phyloP scores from a whole-genome alignment of 2,888 invertebrate species.

The Operophtera brumata region DNA sequence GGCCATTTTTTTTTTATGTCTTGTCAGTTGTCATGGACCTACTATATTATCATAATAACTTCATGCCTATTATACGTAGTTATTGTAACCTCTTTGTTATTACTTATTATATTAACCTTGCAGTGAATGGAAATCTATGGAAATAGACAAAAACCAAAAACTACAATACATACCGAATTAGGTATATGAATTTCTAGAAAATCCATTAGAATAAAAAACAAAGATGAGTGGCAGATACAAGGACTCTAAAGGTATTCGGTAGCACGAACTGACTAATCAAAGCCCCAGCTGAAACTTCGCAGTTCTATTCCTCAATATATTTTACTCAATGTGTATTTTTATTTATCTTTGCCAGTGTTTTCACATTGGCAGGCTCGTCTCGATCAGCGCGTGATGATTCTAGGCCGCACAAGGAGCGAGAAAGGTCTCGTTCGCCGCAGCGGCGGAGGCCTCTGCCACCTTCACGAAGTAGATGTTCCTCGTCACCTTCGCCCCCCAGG shows the following conservation, averaged over 20 bases:
- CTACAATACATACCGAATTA: too few relatives aligned
- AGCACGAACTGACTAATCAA: slow-evolving; percentile 18
- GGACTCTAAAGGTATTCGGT: slow-evolving; percentile 42
- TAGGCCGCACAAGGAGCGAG: slow-evolving; percentile 58
- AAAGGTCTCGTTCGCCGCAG: slow-evolving; percentile 34
- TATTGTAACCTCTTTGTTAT: too few relatives aligned
- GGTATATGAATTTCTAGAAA: not conserved
- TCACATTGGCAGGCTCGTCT: slow-evolving; percentile 86
- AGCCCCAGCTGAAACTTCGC: slow-evolving; percentile 16
- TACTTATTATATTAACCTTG: too few relatives aligned
- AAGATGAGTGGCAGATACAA: slow-evolving; percentile 41
- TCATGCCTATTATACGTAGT: too few relatives aligned
- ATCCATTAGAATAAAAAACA: slow-evolving; percentile 3
- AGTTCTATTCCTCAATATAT: slow-evolving; percentile 23
- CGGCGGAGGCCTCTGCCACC: slow-evolving; percentile 57
- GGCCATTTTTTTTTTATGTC: too few relatives aligned
- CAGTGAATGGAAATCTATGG: too few relatives aligned
- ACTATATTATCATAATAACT: too few relatives aligned
- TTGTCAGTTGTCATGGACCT: too few relatives aligned
- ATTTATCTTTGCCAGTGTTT: slow-evolving; percentile 87
- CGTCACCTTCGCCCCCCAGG: slow-evolving; percentile 36
- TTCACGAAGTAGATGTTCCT: slow-evolving; percentile 48
- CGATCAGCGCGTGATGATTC: slow-evolving; percentile 80
- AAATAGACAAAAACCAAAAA: too few relatives aligned
- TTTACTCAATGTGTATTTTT: slow-evolving; percentile 61